Conservation (phyloP, 2,888 invertebrate species). For the Lacanobia wlatinum region DNA sequence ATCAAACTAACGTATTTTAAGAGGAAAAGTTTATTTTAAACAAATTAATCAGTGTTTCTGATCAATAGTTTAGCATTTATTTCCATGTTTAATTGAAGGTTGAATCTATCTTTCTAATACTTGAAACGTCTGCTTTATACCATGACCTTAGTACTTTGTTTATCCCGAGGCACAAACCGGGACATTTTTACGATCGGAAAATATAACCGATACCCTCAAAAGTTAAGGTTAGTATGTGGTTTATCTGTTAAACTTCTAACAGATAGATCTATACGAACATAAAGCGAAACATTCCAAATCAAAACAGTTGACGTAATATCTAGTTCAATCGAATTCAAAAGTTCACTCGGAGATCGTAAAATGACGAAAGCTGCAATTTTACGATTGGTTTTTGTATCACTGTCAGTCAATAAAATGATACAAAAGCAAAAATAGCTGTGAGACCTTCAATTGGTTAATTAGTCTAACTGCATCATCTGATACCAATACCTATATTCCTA, state of each 20-base stretch:
- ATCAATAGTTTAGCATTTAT: conserved; percentile 11
- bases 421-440: conserved; percentile 25
- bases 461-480: conserved; percentile 15
- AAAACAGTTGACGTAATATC: conserved; percentile 46
- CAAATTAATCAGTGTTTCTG: conserved; percentile 25
- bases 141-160: conserved; percentile 39
- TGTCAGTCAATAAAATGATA: conserved; percentile 42
- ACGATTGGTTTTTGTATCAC: conserved; percentile 44
- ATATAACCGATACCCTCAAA: conserved; percentile 45
- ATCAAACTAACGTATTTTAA: conserved; percentile 1
- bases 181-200: conserved; percentile 59
- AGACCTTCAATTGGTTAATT: conserved; percentile 12
- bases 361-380: conserved; percentile 41
- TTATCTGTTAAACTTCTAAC: conserved; percentile 55
- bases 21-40: conserved; percentile 36
- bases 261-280: conserved; percentile 33
- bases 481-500: neutral
- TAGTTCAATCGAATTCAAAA: conserved; percentile 41
- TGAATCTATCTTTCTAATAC: neutral
- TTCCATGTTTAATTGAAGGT: conserved; percentile 6
- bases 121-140: conserved; percentile 7
- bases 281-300: conserved; percentile 54
- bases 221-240: conserved; percentile 56
- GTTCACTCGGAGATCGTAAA: conserved; percentile 46
- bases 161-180: conserved; percentile 24